Base-by-base conservation (phyloP, 1,140 invertebrate species). In the Octopus sinensis region DNA sequence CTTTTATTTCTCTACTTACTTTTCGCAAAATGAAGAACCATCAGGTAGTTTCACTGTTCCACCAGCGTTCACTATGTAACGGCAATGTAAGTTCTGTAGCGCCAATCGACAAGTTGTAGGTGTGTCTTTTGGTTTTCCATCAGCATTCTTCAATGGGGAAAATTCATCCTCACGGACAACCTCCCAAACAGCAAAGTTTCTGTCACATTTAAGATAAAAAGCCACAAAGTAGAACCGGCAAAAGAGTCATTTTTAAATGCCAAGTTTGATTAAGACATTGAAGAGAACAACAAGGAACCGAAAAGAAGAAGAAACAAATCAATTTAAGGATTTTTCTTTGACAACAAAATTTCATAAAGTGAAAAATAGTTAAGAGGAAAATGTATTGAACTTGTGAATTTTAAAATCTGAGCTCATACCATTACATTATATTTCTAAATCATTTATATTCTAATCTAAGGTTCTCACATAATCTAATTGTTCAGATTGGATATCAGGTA, bases 91-190 rank as follows among this genome's bases (percentile, higher is more conserved):
- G 23, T 92, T 92, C 83, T 94, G 93, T 43, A 99, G 88, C 87
- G 96, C 95, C 30, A 93, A 91, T 23, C 94, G 92, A 4, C 96
- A 95, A 0, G 97, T 98, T 0, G 93, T 94, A 0, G 98, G 96
- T 83, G 96, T 97, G 90, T 99, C 97, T 88, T 97, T 96, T 77
- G 94, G 95, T 53, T 93, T 94, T 2, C 92, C 91, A 90, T 99
- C 95, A 4, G 95, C 92, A 92, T 99, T 99, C 90, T 99, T 99
- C 83, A 99, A 89, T 0, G 98, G 97, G 87, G 97, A 97, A 89
- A 99, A 99, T 89, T 99, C 98, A 82, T 95, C 95, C 85, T 97
- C 95, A 78, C 98, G 92, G 0, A 94, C 92, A 0, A 98, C 97
- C 92, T 98, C 96, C 94, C 97, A 97, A 5, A 96, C 96, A 30